Conservation (phyloP, 2,797 vertebrate genomes). For the Salarias fasciatus region DNA sequence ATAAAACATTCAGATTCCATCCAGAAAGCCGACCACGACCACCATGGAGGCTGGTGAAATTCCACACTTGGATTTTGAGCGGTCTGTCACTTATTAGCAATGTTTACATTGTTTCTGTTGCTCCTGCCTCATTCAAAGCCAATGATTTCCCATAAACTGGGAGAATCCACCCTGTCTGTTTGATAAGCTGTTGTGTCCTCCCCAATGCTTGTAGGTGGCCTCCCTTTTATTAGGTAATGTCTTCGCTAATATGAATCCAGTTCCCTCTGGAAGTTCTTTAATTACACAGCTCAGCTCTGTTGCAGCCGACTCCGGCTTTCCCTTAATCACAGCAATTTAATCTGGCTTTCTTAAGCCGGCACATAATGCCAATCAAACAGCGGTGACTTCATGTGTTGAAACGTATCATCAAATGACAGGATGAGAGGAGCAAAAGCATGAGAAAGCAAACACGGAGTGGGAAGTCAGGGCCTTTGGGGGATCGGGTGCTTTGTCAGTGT, state of each 20-base stretch:
- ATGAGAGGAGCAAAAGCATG: slow-evolving; percentile 12
- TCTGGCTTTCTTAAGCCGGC: slow-evolving; percentile 14
- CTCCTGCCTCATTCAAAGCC: no score
- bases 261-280: slow-evolving; percentile 21
- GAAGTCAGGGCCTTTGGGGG: slow-evolving; percentile 5
- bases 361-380: slow-evolving; percentile 35
- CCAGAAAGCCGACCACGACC: no score
- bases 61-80: no score
- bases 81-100: no score
- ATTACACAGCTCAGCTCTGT: slow-evolving; percentile 16
- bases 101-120: no score
- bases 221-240: slow-evolving; percentile 21
- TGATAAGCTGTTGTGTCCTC: slow-evolving; percentile 13
- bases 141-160: no score
- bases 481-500: neutral
- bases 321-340: slow-evolving; percentile 31
- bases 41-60: no score
- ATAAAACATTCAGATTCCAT: no score
- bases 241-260: slow-evolving; percentile 19
- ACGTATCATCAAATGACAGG: slow-evolving; percentile 11
- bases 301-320: slow-evolving; percentile 12
- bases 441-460: slow-evolving; percentile 38
- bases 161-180: neutral
- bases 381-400: slow-evolving; percentile 54
- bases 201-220: slow-evolving; percentile 26